These are phyloP conservation scores for Gracilinanus agilis DNA, from an alignment of 2,113 vertebrate genomes.

Conservation along the genomic window DNA sequence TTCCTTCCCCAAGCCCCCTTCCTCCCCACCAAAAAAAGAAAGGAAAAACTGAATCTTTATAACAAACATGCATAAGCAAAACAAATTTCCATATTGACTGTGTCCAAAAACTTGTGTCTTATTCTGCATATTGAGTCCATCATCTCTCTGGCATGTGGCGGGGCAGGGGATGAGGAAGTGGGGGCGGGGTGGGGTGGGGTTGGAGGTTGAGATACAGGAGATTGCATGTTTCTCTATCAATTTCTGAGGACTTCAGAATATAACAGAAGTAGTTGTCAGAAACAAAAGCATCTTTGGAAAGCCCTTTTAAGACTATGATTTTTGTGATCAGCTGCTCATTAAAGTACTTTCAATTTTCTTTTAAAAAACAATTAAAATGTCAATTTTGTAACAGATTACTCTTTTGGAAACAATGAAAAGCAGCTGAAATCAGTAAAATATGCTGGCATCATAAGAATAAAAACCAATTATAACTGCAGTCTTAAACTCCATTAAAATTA, in stretches of 20 bases:
- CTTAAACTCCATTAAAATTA: constrained; percentile 45
- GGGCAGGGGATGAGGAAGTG: too few relatives aligned
- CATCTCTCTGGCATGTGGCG: not conserved
- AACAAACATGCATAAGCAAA: not conserved
- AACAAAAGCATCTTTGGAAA: constrained; percentile 5
- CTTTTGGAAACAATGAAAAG: constrained; percentile 47
- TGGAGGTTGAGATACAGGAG: not conserved
- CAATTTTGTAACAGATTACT: constrained; percentile 18
- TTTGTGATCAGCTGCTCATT: constrained; percentile 30
- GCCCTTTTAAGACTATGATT: constrained; percentile 6
- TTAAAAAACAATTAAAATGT: constrained; percentile 29
- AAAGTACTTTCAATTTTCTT: constrained; percentile 25
- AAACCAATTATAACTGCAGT: constrained; percentile 45
- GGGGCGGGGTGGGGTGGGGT: too few relatives aligned
- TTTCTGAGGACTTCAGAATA: not conserved
- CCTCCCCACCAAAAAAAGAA: not conserved
- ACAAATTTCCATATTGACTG: not conserved
- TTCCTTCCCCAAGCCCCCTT: too few relatives aligned
- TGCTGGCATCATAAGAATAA: constrained; percentile 45
- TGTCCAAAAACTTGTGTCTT: not conserved
- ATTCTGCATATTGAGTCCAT: not conserved
- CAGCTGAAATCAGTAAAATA: constrained; percentile 24
- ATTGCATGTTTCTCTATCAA: not conserved
- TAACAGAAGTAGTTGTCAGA: not conserved
- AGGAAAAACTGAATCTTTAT: not conserved